Evolutionary conservation across 2,888 invertebrate genomes (phyloP), one percentile per base, ranked within the genome.

Genomic region (Saturnia pavonia): DNA sequence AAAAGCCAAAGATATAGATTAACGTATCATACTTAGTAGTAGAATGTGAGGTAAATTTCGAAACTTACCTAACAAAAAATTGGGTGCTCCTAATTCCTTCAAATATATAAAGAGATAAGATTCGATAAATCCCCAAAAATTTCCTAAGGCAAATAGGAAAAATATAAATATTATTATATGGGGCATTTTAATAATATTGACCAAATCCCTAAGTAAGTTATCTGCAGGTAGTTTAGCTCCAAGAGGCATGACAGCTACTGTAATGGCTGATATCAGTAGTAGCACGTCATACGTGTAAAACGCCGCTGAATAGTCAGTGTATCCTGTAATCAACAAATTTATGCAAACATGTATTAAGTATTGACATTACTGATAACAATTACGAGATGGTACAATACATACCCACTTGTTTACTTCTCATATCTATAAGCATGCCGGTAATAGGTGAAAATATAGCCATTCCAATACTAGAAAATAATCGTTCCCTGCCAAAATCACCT

Each of bases 41-140:
- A 40, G 12, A 67, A 67, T 25, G 14, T 27, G 9, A 40, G 40
- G n/a, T 40, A n/a, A 40, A 27, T 70, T 65, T 66, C 25, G 69
- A 63, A 70, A 72, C 94, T 93, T 89, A 96, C 97, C 97, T 69
- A 97, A 90, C 73, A 97, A 91, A 86, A 97, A 97, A 88, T 97
- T 97, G 0, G 97, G 97, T 69, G 97, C 97, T 25, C 97, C 96
- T 74, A 98, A 93, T 87, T 97, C 97, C 88, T 96, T 96, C 75
- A 98, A 94, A 87, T 97, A 98, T 83, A 98, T 95, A 87, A 98
- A 98, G 48, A 98, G 91, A 86, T 97, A 98, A 69, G 97, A 97
- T 88, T 98, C 98, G 71, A 98, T 97, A 88, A 97, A 97, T 45
- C 98, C 98, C 96, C 97, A 97, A 85, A 97, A 96, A 82, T 97